Evolutionary conservation across 1,140 invertebrate genomes (phyloP), one percentile per base, ranked within the genome.

Genomic region (Drosophila takahashii): DNA sequence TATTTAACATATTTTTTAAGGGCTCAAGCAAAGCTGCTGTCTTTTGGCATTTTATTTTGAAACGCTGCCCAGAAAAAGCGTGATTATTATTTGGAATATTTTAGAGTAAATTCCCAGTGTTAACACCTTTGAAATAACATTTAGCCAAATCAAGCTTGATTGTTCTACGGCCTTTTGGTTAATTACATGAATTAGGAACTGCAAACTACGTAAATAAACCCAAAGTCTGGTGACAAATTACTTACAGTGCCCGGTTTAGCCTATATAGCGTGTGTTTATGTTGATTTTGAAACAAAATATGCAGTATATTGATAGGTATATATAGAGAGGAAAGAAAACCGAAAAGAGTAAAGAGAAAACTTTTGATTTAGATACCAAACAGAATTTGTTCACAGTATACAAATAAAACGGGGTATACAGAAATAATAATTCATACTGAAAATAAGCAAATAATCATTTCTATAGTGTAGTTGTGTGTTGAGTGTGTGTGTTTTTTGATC

Each of bases 231-330:
- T 75, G 75, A 75, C 58, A 72, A 80, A 86, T 93, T 96, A 96
- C 95, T 96, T 95, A 96, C 95, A 94, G 94, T 94, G 81, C 93
- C 93, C 59, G 95, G 95, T 92, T 96, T 96, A 90, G 95, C 95
- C 95, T 96, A 93, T 52, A 81, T 73, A 73, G 81, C 61, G 79
- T 87, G 83, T 86, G 66, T 76, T 59, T 76, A 77, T 51, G 50
- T 73, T 52, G 48, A 39, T 65, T 58, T 76, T 72, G 57, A 50
- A 86, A 85, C 79, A 76, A 87, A 86, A 71, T 80, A 85, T 80
- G 81, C 81, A 79, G 57, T 53, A 59, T 79, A 56, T 74, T 48
- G 39, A 61, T 64, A 70, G 59, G 57, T 77, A 56, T 81, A 56
- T 81, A 78, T 70, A 78, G 75, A 73, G 65, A 73, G 64, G 52